phyloP scores from a whole-genome alignment of 2,888 invertebrate species.

The Xylota sylvarum region DNA sequence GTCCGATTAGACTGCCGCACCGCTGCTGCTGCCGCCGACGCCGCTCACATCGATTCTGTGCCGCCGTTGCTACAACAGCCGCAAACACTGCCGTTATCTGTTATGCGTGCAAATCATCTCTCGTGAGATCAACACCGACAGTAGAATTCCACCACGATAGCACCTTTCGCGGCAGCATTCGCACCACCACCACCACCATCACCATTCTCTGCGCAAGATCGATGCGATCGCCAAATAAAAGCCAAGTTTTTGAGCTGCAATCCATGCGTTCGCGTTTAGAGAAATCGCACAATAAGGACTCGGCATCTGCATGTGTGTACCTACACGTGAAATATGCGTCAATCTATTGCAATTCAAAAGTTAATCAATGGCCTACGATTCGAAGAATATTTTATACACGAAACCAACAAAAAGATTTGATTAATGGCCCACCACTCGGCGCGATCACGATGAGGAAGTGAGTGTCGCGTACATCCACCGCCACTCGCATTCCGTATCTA shows the following conservation, averaged over 20 bases:
- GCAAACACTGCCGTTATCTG: slow-evolving; percentile 71
- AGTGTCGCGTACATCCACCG: slow-evolving; percentile 36
- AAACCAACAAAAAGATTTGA: slow-evolving; percentile 59
- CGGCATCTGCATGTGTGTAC: slow-evolving; percentile 14
- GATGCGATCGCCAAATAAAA: slow-evolving; percentile 61
- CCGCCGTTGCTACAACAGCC: slow-evolving; percentile 32
- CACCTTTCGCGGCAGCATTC: slow-evolving; percentile 63
- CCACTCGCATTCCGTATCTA: not conserved
- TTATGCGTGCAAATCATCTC: slow-evolving; percentile 76
- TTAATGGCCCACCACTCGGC: slow-evolving; percentile 59
- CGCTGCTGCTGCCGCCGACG: slow-evolving; percentile 8
- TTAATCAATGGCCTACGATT: slow-evolving; percentile 56
- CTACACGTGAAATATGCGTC: slow-evolving; percentile 72
- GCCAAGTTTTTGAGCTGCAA: slow-evolving; percentile 35
- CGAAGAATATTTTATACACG: slow-evolving; percentile 49
- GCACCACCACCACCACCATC: slow-evolving; percentile 10
- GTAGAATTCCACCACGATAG: slow-evolving; percentile 61
- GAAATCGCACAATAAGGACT: slow-evolving; percentile 34
- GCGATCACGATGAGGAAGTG: slow-evolving; percentile 48
- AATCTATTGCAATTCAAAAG: slow-evolving; percentile 56
- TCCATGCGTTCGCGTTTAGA: slow-evolving; percentile 43
- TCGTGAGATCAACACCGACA: slow-evolving; percentile 74
- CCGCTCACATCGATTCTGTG: no score
- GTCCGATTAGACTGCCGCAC: slow-evolving; percentile 64
- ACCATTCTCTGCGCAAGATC: slow-evolving; percentile 48